These are phyloP conservation scores for Thera britannica DNA, from an alignment of 2,888 invertebrate genomes.

Conservation along the genomic window DNA sequence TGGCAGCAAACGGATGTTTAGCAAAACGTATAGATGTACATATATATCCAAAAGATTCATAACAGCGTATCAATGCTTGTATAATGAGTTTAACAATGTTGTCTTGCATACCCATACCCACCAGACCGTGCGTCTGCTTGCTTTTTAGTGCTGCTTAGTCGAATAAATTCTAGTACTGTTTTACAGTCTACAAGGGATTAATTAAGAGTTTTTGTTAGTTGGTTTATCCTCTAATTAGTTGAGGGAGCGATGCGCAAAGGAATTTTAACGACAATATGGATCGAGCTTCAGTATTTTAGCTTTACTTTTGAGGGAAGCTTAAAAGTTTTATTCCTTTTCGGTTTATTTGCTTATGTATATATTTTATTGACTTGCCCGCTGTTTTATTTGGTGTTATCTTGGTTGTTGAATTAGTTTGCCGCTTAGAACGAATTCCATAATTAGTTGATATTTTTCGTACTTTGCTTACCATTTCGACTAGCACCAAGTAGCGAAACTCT, in stretches of 20 bases:
- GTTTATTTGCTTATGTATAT: neutral
- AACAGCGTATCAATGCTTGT: conserved; percentile 46
- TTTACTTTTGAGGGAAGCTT: neutral
- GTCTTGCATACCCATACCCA: conserved; percentile 44
- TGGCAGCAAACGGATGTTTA: neutral
- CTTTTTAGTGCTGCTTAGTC: conserved; percentile 25
- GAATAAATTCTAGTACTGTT: conserved; percentile 31
- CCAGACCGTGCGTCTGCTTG: conserved; percentile 47
- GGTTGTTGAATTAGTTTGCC: too few relatives aligned
- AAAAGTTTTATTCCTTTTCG: neutral
- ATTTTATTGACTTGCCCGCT: neutral
- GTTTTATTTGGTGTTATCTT: neutral
- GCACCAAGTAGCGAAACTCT: neutral
- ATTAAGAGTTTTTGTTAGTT: conserved; percentile 35
- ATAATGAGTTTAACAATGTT: conserved; percentile 53
- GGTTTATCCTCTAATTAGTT: conserved; percentile 31
- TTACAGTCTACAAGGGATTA: conserved; percentile 24
- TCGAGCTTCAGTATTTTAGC: neutral
- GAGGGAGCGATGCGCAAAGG: conserved; percentile 23
- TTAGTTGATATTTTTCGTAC: too few relatives aligned
- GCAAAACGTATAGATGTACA: neutral
- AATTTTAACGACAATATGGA: conserved; percentile 24
- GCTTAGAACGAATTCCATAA: too few relatives aligned
- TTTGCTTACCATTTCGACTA: neutral
- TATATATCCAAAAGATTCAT: conserved; percentile 18